phyloP scores from a whole-genome alignment of 2,888 invertebrate genomes.

The Dicycla oo region DNA sequence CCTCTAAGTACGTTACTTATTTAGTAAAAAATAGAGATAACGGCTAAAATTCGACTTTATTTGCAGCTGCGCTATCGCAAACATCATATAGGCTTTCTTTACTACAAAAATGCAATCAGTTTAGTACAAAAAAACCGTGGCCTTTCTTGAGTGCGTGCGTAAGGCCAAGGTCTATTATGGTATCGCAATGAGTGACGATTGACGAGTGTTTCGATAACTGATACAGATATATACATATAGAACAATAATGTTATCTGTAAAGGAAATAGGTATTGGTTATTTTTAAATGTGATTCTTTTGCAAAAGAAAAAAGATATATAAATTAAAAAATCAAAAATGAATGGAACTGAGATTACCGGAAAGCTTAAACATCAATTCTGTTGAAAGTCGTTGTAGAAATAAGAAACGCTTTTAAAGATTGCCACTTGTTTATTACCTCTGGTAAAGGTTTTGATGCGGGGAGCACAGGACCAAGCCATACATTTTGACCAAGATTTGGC shows the following conservation, averaged over 20 bases:
- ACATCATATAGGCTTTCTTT: not conserved
- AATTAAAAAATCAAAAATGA: too few relatives aligned
- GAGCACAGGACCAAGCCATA: too few relatives aligned
- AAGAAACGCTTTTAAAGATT: too few relatives aligned
- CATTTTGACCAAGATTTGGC: too few relatives aligned
- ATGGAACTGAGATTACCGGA: too few relatives aligned
- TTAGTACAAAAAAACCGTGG: slow-evolving; percentile 20
- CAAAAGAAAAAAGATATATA: too few relatives aligned
- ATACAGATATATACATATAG: slow-evolving; percentile 2
- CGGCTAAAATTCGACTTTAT: not conserved
- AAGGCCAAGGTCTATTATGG: slow-evolving; percentile 39
- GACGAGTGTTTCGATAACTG: slow-evolving; percentile 18
- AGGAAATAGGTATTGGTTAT: slow-evolving; percentile 30
- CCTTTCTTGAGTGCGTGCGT: slow-evolving; percentile 38
- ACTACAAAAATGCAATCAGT: not conserved
- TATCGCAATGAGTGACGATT: slow-evolving; percentile 38
- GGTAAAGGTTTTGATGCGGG: too few relatives aligned
- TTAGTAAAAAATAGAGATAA: slow-evolving; percentile 7
- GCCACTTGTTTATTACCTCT: too few relatives aligned
- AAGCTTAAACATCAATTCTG: too few relatives aligned
- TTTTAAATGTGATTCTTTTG: too few relatives aligned
- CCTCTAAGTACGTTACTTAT: not conserved
- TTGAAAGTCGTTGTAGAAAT: too few relatives aligned
- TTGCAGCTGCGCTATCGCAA: not conserved
- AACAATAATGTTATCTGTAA: slow-evolving; percentile 22